Evolutionary conservation across 2,113 vertebrate species (phyloP).

Genomic region (Heteronetta atricapilla): DNA sequence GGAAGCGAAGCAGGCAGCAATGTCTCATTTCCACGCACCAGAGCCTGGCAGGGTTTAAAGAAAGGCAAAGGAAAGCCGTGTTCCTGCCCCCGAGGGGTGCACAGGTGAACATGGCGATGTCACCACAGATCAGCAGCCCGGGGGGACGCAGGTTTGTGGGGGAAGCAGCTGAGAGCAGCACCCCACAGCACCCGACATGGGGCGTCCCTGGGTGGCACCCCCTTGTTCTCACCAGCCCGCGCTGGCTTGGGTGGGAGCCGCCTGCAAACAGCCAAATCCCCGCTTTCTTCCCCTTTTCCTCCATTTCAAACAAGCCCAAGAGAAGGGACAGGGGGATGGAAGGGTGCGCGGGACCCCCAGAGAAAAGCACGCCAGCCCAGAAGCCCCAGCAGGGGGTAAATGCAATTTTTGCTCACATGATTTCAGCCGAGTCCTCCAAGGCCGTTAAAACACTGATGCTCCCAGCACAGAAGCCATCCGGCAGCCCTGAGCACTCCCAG

Average conservation of each 20-base stretch:
- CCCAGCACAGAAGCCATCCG: neutral
- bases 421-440: neutral
- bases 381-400: neutral
- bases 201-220: neutral
- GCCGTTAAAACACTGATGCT: neutral
- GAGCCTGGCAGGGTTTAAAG: neutral
- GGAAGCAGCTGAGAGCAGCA: neutral
- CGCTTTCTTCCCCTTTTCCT: too few relatives aligned
- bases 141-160: fast-evolving
- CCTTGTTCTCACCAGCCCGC: neutral
- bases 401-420: neutral
- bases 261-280: too few relatives aligned
- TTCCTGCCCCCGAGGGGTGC: neutral
- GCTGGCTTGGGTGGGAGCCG: too few relatives aligned
- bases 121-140: too few relatives aligned
- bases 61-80: neutral
- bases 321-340: neutral
- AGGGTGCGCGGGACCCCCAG: too few relatives aligned
- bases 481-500: neutral
- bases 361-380: neutral
- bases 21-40: neutral
- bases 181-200: neutral
- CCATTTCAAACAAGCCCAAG: too few relatives aligned
- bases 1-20: neutral
- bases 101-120: too few relatives aligned